Evolutionary conservation across 2,113 vertebrate genomes (phyloP).

Genomic region (Taxidea taxus): DNA sequence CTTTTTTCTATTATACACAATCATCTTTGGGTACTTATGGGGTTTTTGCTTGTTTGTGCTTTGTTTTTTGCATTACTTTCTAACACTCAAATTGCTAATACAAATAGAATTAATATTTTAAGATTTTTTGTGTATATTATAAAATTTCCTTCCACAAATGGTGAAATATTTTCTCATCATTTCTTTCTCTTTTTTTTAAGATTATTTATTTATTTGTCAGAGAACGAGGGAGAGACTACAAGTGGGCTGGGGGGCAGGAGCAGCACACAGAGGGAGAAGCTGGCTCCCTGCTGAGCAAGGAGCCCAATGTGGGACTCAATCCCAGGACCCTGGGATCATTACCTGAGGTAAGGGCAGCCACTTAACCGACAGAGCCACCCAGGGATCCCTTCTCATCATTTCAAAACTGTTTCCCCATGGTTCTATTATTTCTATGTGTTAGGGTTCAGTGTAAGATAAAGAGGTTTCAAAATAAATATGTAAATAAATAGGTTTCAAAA

Average conservation of each 20-base stretch:
- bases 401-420: not conserved
- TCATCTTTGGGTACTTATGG: not conserved
- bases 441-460: not conserved
- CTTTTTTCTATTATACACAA: not conserved
- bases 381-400: not conserved
- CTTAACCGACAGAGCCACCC: too few species aligned
- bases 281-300: too few species aligned
- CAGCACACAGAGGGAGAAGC: too few species aligned
- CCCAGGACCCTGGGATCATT: too few species aligned
- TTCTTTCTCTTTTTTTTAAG: too few species aligned
- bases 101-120: not conserved
- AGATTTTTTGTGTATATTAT: not conserved
- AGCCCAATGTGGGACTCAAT: too few species aligned
- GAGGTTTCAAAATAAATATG: not conserved
- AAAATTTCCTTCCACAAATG: not conserved
- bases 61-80: not conserved
- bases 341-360: too few species aligned
- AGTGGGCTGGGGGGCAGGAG: too few species aligned
- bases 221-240: too few species aligned
- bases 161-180: not conserved
- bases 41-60: not conserved
- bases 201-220: too few species aligned
- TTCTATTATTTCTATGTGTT: not conserved
- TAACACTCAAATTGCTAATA: not conserved
- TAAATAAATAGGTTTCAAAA: not conserved